Base-by-base conservation (phyloP, 30 jellyfish, hydroid and myxozoan genomes). In the Aurelia aurita region DNA sequence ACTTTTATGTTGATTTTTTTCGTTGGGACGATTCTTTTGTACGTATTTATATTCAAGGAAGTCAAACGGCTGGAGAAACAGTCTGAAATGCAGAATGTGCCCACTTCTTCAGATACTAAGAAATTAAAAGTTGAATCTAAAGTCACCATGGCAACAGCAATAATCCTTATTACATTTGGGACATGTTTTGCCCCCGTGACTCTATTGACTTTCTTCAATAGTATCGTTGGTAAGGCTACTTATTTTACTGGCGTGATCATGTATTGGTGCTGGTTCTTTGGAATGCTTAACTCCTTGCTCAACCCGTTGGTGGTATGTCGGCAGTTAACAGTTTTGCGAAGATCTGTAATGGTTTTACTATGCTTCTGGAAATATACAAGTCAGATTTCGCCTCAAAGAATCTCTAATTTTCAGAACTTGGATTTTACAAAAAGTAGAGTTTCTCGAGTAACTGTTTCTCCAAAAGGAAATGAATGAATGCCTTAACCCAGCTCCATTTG, bases 271-370 rank as follows among this genome's bases (percentile, higher is more conserved):
- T 55, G 67, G 67, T 55, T 55, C 2, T 3, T 22, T n/a, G 67
- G 29, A 55, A 13, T 19, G 0, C 25, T 55, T 13, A 55, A 55
- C 29, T 55, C 29, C 29, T 55, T 55, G 8, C 67, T 55, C 29
- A 55, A 55, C 67, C 67, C 67, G 25, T 10, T 55, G 67, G 67
- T 55, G 11, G 67, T n/a, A 3, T 55, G 67, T 55, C 67, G 67
- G 25, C 67, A 55, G 29, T 55, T 55, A 22, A 55, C 67, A 19
- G 67, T 55, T 0, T 55, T 55, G 27, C 67, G 67, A 55, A 55
- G 29, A 13, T n/a, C 67, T 22, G 67, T 55, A 3, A 5, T 16
- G 29, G 67, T 3, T n/a, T 5, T 55, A n/a, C 25, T 55, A 10
- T 55, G 67, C 67, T 55, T 55, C 29, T 55, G 67, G 67, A 55